Conservation (phyloP, 2,888 invertebrate species). For the Creontiades dilutus region DNA sequence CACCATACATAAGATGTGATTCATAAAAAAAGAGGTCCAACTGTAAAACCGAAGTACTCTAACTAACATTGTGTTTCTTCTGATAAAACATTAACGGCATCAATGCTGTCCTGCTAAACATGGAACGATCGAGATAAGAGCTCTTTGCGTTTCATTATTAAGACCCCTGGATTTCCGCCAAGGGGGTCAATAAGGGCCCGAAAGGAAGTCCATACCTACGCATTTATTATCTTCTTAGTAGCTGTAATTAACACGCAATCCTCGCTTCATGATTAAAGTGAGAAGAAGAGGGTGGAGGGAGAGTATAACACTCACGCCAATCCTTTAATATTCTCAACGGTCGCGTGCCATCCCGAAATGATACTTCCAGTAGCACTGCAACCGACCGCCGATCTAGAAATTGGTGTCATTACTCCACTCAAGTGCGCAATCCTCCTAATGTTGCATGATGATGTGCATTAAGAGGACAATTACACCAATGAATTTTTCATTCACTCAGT, state of each 20-base stretch:
- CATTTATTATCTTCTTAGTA: conserved; percentile 39
- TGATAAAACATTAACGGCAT: too few relatives aligned
- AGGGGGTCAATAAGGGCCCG: neutral
- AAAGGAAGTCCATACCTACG: neutral
- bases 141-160: too few relatives aligned
- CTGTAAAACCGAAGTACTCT: too few relatives aligned
- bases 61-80: too few relatives aligned
- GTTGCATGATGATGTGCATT: neutral
- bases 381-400: conserved; percentile 12
- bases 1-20: too few relatives aligned
- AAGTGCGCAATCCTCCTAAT: neutral
- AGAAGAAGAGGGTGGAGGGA: neutral
- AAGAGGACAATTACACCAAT: neutral
- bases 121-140: too few relatives aligned
- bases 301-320: neutral
- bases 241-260: conserved; percentile 57
- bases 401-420: conserved; percentile 25
- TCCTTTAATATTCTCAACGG: conserved; percentile 13
- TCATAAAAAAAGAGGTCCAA: too few relatives aligned
- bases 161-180: neutral
- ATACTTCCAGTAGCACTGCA: conserved; percentile 6
- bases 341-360: conserved; percentile 39
- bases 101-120: too few relatives aligned
- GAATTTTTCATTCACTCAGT: neutral
- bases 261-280: conserved; percentile 52